A percentile compares a stretch with the other conserved stretches of the same genome.
Evolutionary conservation across 92 coral and sea anemone genomes (phyloP).

Genomic region (Anthopleura xanthogrammica): DNA sequence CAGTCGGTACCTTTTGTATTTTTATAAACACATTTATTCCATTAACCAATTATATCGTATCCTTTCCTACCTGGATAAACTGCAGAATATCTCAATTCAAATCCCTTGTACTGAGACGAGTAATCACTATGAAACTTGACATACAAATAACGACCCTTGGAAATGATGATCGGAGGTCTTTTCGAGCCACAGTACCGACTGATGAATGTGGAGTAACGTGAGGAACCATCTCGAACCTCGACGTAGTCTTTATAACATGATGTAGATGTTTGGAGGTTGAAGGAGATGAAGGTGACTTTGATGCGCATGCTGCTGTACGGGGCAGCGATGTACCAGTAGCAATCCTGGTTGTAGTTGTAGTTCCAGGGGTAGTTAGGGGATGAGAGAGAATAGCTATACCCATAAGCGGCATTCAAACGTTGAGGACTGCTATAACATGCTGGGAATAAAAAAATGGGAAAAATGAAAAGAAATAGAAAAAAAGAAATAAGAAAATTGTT

Average conservation of each 20-base stretch:
- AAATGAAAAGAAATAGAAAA: neutral
- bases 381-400: neutral
- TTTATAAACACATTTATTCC: too few species aligned
- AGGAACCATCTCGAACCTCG: slow-evolving; percentile 58
- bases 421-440: neutral
- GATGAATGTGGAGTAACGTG: slow-evolving; percentile 30
- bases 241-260: slow-evolving; percentile 54
- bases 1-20: too few species aligned
- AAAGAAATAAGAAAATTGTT: neutral
- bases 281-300: slow-evolving; percentile 25
- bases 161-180: slow-evolving; percentile 52
- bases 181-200: slow-evolving; percentile 56
- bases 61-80: slow-evolving; percentile 16
- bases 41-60: neutral
- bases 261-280: slow-evolving; percentile 20
- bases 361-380: slow-evolving; percentile 21
- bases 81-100: slow-evolving; percentile 28
- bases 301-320: slow-evolving; percentile 16
- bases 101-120: slow-evolving; percentile 2
- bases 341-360: slow-evolving; percentile 25
- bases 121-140: slow-evolving; percentile 35
- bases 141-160: slow-evolving; percentile 37
- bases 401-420: neutral
- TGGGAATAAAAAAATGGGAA: neutral
- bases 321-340: slow-evolving; percentile 47